A percentile compares a stretch with the other conserved stretches of the same genome.
Conservation (phyloP, 2,113 vertebrate genomes). For the Budorcas taxicolor region DNA sequence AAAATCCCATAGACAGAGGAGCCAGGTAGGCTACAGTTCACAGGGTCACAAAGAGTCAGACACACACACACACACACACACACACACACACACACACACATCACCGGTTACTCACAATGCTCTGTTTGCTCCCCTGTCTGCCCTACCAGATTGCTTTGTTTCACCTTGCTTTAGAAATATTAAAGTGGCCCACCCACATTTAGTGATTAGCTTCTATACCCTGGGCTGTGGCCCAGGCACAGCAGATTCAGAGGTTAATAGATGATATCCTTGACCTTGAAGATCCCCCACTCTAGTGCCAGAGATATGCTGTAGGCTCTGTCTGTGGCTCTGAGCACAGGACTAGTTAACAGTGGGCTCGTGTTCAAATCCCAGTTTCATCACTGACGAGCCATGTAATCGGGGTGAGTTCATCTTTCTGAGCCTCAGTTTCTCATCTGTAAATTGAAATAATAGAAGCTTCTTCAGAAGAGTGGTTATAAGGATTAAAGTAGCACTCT, state of each 20-base stretch:
- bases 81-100: not conserved
- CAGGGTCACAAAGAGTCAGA: not conserved
- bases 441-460: not conserved
- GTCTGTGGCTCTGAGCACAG: not conserved
- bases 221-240: not conserved
- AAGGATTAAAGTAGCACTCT: not conserved
- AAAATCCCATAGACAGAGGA: not conserved
- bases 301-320: not conserved
- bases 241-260: not conserved
- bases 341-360: not conserved
- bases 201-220: not conserved
- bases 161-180: not conserved
- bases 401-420: not conserved
- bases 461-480: not conserved
- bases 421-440: not conserved
- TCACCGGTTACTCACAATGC: not conserved
- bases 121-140: not conserved
- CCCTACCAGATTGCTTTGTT: not conserved
- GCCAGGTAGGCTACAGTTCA: not conserved
- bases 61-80: not conserved
- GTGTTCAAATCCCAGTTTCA: not conserved
- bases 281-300: not conserved
- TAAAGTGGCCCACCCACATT: not conserved
- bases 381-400: not conserved
- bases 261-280: not conserved